These are phyloP conservation scores for Phenganax stokvisi DNA, from an alignment of 92 coral and sea anemone species.

Conservation along the genomic window DNA sequence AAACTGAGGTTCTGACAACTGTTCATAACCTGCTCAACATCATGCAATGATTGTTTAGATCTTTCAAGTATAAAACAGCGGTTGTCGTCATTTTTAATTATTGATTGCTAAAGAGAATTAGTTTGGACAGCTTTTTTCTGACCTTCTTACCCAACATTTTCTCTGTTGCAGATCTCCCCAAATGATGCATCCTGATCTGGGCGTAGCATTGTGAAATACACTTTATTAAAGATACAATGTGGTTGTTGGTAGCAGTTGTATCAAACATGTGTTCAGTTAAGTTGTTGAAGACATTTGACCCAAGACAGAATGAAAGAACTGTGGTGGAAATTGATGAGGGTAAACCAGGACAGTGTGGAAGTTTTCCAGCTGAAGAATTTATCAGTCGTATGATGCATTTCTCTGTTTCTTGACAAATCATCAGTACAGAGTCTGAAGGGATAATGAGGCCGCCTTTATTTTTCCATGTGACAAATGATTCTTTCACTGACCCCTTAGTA, in stretches of 20 bases:
- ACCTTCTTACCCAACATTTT: background rate
- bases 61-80: too few species aligned
- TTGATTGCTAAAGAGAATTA: background rate
- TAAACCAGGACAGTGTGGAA: background rate
- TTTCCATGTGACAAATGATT: background rate
- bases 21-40: too few species aligned
- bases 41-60: too few species aligned
- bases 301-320: background rate
- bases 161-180: background rate
- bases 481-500: background rate
- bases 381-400: background rate
- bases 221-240: background rate
- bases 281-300: background rate
- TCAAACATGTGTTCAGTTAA: background rate
- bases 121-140: background rate
- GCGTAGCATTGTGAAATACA: background rate
- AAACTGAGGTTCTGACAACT: too few species aligned
- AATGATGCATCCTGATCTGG: background rate
- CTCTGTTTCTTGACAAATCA: background rate
- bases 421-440: background rate
- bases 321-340: background rate
- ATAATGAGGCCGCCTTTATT: background rate
- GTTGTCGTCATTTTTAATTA: background rate
- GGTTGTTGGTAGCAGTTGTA: background rate
- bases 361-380: background rate